Conservation (phyloP, 2,797 vertebrate species). For the Danionella dracula region DNA sequence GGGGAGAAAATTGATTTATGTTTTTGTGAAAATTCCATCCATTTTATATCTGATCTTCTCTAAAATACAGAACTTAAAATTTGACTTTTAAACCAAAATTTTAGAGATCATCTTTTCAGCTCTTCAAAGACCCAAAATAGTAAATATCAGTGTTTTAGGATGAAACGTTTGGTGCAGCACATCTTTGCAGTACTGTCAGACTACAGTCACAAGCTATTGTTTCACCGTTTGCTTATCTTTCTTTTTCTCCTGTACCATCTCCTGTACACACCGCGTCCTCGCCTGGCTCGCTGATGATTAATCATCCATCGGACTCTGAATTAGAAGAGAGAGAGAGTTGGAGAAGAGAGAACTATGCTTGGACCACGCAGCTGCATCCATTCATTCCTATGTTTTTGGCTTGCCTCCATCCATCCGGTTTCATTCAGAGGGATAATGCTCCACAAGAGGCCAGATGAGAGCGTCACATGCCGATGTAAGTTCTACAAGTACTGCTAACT, state of each 20-base stretch:
- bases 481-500: slow-evolving; percentile 33
- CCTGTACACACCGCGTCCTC: slow-evolving; percentile 14
- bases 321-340: slow-evolving; percentile 6
- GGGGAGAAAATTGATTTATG: too few relatives aligned
- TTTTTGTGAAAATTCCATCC: too few relatives aligned
- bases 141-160: too few relatives aligned
- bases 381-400: slow-evolving; percentile 57
- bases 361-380: slow-evolving; percentile 66
- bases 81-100: too few relatives aligned
- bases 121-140: too few relatives aligned
- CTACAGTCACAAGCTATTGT: not conserved
- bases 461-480: slow-evolving; percentile 53
- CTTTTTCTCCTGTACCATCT: not conserved
- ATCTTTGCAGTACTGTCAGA: not conserved
- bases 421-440: slow-evolving; percentile 51
- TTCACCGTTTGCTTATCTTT: not conserved
- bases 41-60: too few relatives aligned
- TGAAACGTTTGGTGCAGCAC: too few relatives aligned
- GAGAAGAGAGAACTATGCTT: slow-evolving; percentile 22
- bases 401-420: slow-evolving; percentile 57
- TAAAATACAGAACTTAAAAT: too few relatives aligned
- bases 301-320: slow-evolving; percentile 32
- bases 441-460: slow-evolving; percentile 59
- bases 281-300: slow-evolving; percentile 31
- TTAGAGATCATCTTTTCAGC: too few relatives aligned